Conservation (phyloP, 2,888 invertebrate species). For the Cerastis leucographa region DNA sequence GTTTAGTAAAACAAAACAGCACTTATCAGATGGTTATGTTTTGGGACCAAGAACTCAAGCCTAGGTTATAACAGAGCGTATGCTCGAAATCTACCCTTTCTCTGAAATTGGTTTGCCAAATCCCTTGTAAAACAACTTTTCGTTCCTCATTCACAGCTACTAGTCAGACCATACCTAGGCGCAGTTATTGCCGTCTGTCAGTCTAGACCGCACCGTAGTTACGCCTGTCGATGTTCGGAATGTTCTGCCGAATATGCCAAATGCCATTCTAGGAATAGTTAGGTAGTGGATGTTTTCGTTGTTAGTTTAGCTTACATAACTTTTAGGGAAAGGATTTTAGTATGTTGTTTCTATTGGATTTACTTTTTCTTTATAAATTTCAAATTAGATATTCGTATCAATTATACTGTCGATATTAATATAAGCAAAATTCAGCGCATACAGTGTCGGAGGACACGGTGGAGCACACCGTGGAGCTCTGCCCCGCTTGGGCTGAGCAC, state of each 20-base stretch:
- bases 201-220: slow-evolving; percentile 44
- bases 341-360: background rate
- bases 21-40: background rate
- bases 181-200: slow-evolving; percentile 33
- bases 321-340: background rate
- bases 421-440: background rate
- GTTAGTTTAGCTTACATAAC: slow-evolving; percentile 13
- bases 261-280: slow-evolving; percentile 42
- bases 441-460: too few species aligned
- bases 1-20: background rate
- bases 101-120: background rate
- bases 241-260: slow-evolving; percentile 51
- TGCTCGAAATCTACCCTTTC: background rate
- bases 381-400: background rate
- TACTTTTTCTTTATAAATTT: background rate
- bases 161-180: slow-evolving; percentile 39
- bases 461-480: too few species aligned
- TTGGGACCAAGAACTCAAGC: background rate
- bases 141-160: slow-evolving; percentile 5
- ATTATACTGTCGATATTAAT: background rate
- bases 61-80: background rate
- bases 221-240: slow-evolving; percentile 48
- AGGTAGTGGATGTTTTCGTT: slow-evolving; percentile 15
- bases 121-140: background rate
- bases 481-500: too few species aligned